phyloP scores from a whole-genome alignment of 2,113 vertebrate genomes.

The Colistium nudipinnis region DNA sequence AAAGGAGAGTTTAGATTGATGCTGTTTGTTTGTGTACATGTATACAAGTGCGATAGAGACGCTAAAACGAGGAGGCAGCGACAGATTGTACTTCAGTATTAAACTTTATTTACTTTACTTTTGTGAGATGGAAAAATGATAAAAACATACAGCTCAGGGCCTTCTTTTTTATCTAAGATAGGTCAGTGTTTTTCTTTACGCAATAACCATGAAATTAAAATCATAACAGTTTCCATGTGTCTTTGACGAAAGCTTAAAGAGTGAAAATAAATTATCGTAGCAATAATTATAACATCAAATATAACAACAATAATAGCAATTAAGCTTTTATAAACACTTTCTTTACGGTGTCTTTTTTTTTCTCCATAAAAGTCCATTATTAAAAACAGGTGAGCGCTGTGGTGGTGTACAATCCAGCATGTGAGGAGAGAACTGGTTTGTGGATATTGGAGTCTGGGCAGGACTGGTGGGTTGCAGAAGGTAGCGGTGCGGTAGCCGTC shows the following conservation, averaged over 20 bases:
- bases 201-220: conserved; percentile 82
- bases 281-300: conserved; percentile 86
- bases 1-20: conserved; percentile 22
- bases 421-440: conserved; percentile 67
- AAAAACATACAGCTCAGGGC: conserved; percentile 83
- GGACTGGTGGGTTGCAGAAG: conserved; percentile 26
- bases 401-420: conserved; percentile 84
- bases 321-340: conserved; percentile 85
- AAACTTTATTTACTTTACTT: conserved; percentile 85
- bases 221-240: conserved; percentile 80
- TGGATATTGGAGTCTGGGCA: conserved; percentile 44
- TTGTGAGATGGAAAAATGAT: conserved; percentile 85
- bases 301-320: conserved; percentile 86
- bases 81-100: conserved; percentile 73
- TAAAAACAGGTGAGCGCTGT: conserved; percentile 79
- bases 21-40: conserved; percentile 7
- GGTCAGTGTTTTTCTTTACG: conserved; percentile 80
- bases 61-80: conserved; percentile 33
- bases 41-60: conserved; percentile 6
- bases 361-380: conserved; percentile 80
- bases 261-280: conserved; percentile 88
- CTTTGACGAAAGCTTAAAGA: conserved; percentile 81
- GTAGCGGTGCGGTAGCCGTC: conserved; percentile 15
- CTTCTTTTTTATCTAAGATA: conserved; percentile 78
- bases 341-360: conserved; percentile 77